These are phyloP conservation scores for Cynopterus brachyotis DNA, from an alignment of 2,113 vertebrate genomes.

Conservation along the genomic window DNA sequence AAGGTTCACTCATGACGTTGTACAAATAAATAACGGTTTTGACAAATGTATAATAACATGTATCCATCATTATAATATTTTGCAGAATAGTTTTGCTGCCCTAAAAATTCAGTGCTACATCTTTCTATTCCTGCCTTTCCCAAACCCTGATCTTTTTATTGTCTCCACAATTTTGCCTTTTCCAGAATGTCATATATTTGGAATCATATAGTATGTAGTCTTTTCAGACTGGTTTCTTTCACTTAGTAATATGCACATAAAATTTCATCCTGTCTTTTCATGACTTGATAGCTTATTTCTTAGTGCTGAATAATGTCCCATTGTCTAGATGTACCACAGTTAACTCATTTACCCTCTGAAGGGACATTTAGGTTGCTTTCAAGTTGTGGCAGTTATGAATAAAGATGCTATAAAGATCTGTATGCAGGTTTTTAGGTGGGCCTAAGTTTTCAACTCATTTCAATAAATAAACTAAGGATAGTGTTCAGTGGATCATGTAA, in stretches of 20 bases:
- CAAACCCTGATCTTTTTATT: not conserved
- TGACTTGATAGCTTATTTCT: not conserved
- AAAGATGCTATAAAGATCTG: not conserved
- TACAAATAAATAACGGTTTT: not conserved
- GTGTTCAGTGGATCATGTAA: not conserved
- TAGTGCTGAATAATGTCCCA: not conserved
- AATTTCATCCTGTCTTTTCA: not conserved
- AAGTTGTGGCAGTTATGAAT: not conserved
- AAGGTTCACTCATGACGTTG: not conserved
- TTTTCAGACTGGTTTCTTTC: not conserved
- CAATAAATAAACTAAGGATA: not conserved
- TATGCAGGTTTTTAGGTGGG: not conserved
- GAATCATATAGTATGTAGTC: not conserved
- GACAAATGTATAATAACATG: not conserved
- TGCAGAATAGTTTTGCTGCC: not conserved
- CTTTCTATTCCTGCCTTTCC: not conserved
- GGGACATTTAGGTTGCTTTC: not conserved
- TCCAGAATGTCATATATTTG: not conserved
- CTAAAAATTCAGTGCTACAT: not conserved
- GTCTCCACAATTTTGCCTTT: not conserved
- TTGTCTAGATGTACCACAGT: not conserved
- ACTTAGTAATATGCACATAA: not conserved
- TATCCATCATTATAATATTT: not conserved
- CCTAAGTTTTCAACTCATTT: not conserved
- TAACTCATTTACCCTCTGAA: not conserved